Conservation (phyloP, 2,888 invertebrate species). For the Gastrophysa polygoni region DNA sequence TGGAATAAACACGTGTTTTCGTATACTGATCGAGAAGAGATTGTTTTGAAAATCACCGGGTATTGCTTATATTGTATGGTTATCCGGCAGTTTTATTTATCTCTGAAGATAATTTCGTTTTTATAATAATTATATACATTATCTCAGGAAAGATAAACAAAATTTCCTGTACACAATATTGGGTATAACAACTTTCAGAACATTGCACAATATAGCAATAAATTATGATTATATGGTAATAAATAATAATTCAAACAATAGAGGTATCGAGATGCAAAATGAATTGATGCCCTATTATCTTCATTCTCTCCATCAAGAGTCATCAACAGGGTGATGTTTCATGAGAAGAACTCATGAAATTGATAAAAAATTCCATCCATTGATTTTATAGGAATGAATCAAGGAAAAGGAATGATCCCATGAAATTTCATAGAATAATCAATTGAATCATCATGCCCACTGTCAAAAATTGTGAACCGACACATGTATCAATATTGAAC, state of each 20-base stretch:
- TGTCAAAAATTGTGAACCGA: too few species aligned
- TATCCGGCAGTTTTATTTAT: conserved; percentile 27
- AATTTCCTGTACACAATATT: conserved; percentile 19
- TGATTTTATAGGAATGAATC: too few species aligned
- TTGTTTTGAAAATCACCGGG: conserved; percentile 18
- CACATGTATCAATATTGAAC: too few species aligned
- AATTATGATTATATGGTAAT: not conserved
- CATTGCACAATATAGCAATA: not conserved
- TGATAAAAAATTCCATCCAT: too few species aligned
- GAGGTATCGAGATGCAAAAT: not conserved
- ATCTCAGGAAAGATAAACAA: conserved; percentile 14
- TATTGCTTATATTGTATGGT: conserved; percentile 13
- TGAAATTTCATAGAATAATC: too few species aligned
- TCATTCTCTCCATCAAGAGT: not conserved
- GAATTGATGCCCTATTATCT: not conserved
- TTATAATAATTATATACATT: conserved; percentile 11
- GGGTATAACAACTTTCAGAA: conserved; percentile 11
- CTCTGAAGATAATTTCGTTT: conserved; percentile 26
- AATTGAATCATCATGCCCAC: too few species aligned
- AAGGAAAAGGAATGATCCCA: too few species aligned
- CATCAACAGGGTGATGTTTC: not conserved
- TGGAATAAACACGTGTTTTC: not conserved
- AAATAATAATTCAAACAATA: not conserved
- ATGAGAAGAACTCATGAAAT: too few species aligned
- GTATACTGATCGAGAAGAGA: not conserved